Conservation (phyloP, 1,140 invertebrate genomes). For the Triops longicaudatus region DNA sequence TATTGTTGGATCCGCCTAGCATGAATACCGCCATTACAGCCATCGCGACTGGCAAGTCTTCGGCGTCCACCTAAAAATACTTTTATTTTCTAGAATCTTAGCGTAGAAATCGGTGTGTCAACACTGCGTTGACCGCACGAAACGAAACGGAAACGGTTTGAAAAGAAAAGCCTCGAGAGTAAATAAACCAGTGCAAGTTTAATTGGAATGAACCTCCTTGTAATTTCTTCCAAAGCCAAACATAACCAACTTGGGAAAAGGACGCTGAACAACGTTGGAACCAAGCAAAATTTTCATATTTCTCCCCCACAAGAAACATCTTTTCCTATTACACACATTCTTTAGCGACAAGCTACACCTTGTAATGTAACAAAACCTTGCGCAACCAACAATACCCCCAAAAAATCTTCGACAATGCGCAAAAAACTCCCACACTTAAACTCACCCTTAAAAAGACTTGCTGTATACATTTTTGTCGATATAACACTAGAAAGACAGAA, state of each 20-base stretch:
- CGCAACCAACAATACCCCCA: not conserved
- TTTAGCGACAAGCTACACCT: not conserved
- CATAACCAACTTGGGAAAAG: conserved; percentile 4
- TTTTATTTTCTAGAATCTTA: not conserved
- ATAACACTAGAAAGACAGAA: not conserved
- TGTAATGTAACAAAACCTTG: not conserved
- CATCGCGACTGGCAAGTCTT: not conserved
- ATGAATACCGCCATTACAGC: not conserved
- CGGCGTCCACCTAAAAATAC: not conserved
- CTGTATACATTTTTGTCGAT: not conserved
- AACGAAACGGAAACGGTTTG: too few relatives aligned
- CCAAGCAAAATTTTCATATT: not conserved
- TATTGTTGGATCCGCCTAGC: conserved; percentile 10
- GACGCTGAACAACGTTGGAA: conserved; percentile 11
- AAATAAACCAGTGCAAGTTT: not conserved
- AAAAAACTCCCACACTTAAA: not conserved
- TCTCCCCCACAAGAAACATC: not conserved
- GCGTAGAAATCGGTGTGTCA: not conserved
- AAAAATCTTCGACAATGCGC: not conserved
- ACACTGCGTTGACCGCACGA: not conserved
- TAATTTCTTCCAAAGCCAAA: conserved; percentile 8
- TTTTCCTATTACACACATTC: not conserved
- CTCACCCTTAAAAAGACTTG: not conserved
- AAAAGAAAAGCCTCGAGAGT: too few relatives aligned
- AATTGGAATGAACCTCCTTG: conserved; percentile 15